These are phyloP conservation scores for Neodon shergylaensis DNA, from an alignment of 2,113 vertebrate species.

Conservation along the genomic window DNA sequence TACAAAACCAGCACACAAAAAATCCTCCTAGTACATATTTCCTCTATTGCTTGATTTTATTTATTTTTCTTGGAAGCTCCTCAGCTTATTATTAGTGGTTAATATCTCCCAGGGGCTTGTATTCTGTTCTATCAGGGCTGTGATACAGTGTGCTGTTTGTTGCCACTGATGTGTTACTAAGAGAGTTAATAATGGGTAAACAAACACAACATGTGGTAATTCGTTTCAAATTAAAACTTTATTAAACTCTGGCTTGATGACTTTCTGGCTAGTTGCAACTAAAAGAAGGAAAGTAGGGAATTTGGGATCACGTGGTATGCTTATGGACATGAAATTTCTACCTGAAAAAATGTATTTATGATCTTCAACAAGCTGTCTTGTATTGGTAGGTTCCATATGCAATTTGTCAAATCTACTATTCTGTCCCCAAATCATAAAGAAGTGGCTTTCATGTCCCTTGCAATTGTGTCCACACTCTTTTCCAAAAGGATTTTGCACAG, in stretches of 20 bases:
- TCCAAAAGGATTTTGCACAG: slow-evolving; percentile 63
- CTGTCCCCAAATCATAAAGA: slow-evolving; percentile 59
- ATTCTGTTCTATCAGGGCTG: slow-evolving; percentile 85
- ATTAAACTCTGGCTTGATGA: slow-evolving; percentile 90
- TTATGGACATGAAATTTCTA: slow-evolving; percentile 81
- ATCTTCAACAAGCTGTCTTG: slow-evolving; percentile 81
- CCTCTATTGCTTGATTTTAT: slow-evolving; percentile 80
- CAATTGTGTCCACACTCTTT: neutral
- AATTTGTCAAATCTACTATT: slow-evolving; percentile 70
- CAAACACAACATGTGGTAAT: slow-evolving; percentile 92
- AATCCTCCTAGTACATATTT: slow-evolving; percentile 66
- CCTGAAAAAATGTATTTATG: slow-evolving; percentile 85
- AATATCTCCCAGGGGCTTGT: slow-evolving; percentile 88
- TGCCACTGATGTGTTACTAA: slow-evolving; percentile 87
- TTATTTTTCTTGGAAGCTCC: slow-evolving; percentile 84
- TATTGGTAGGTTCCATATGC: slow-evolving; percentile 77
- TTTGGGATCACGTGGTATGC: slow-evolving; percentile 79
- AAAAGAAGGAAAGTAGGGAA: slow-evolving; percentile 87
- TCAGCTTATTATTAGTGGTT: slow-evolving; percentile 85
- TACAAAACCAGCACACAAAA: slow-evolving; percentile 65
- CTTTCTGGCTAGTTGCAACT: slow-evolving; percentile 90
- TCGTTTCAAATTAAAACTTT: slow-evolving; percentile 93
- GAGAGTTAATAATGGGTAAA: slow-evolving; percentile 92
- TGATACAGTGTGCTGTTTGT: slow-evolving; percentile 86
- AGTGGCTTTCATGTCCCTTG: slow-evolving; percentile 72